A percentile compares a stretch with the other conserved stretches of the same genome.
Conservation (phyloP, 2,113 vertebrate genomes). For the Mungos mungo region DNA sequence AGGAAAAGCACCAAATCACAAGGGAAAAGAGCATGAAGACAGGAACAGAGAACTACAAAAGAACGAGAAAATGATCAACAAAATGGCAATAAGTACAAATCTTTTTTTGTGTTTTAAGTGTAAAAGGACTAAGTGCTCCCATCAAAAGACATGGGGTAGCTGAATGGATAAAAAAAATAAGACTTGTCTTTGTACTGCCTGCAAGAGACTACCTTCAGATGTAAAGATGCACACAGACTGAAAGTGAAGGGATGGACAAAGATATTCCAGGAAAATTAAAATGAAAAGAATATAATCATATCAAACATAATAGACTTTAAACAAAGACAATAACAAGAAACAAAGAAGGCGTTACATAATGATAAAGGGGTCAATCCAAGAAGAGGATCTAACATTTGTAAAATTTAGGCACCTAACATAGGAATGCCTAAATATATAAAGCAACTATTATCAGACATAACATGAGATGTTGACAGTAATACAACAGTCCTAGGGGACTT, state of each 20-base stretch:
- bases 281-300: neutral
- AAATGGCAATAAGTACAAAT: neutral
- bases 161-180: neutral
- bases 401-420: neutral
- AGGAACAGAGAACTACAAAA: neutral
- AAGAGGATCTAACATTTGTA: neutral
- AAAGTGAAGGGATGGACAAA: neutral
- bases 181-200: neutral
- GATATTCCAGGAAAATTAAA: neutral
- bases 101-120: neutral
- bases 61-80: neutral
- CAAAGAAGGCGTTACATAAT: neutral
- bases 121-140: neutral
- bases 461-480: neutral
- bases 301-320: neutral
- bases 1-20: neutral
- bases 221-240: neutral
- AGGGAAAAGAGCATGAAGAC: neutral
- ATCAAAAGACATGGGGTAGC: neutral
- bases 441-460: neutral
- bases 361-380: neutral
- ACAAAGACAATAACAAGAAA: neutral
- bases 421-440: neutral
- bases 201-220: neutral
- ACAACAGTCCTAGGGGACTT: neutral